These are phyloP conservation scores for Anadara kagoshimensis DNA, from an alignment of 1,140 invertebrate species.

Conservation along the genomic window DNA sequence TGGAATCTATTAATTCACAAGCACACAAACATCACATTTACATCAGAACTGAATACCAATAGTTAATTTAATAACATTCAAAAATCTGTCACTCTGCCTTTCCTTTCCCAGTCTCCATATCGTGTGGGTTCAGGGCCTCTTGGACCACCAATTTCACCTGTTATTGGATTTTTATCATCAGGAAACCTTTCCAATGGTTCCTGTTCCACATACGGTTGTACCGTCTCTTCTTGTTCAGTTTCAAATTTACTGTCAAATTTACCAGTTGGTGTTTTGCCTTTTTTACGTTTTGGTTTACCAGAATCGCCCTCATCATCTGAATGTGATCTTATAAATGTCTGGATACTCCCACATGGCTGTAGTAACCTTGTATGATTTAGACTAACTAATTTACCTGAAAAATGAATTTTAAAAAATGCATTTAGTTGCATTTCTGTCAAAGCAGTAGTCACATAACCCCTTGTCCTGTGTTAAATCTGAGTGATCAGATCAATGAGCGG, in stretches of 20 bases:
- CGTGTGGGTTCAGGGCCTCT: slow-evolving; percentile 97
- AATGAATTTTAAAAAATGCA: too few relatives aligned
- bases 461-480: too few relatives aligned
- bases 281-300: slow-evolving; percentile 36
- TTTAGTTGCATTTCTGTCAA: too few relatives aligned
- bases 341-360: too few relatives aligned
- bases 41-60: too few relatives aligned
- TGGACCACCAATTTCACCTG: slow-evolving; percentile 96
- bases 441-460: too few relatives aligned
- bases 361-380: too few relatives aligned
- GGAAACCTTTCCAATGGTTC: slow-evolving; percentile 91
- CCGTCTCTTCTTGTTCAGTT: slow-evolving; percentile 51
- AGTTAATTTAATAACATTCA: too few relatives aligned
- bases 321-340: slow-evolving; percentile 24
- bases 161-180: slow-evolving; percentile 90
- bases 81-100: slow-evolving; percentile 97
- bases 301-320: slow-evolving; percentile 44
- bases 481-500: too few relatives aligned
- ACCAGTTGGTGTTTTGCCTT: slow-evolving; percentile 73
- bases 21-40: too few relatives aligned
- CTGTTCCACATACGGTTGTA: slow-evolving; percentile 87
- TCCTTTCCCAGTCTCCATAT: slow-evolving; percentile 99
- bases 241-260: slow-evolving; percentile 79
- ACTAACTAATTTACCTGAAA: too few relatives aligned
- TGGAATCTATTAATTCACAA: too few relatives aligned